phyloP scores from a whole-genome alignment of 2,888 invertebrate genomes.

The Dysmachus trigonus region DNA sequence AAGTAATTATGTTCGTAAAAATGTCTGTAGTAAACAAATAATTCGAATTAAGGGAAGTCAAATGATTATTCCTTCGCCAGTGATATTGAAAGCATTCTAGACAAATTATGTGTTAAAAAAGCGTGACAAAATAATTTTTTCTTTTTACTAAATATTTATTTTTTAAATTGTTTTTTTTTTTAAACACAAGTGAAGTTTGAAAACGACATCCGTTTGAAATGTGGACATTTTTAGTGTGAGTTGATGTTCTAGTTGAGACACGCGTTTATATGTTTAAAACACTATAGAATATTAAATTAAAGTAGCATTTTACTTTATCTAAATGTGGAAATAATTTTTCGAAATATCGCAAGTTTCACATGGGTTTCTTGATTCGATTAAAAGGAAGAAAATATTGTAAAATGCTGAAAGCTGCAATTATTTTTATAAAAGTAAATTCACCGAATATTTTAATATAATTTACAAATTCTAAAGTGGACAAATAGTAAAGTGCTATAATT shows the following conservation, averaged over 20 bases:
- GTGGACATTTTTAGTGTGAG: neutral
- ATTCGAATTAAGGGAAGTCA: neutral
- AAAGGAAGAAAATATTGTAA: too few species aligned
- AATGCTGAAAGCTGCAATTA: too few species aligned
- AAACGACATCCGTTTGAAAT: neutral
- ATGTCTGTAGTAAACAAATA: neutral
- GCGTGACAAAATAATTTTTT: neutral
- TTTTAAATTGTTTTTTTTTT: neutral
- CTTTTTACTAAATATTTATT: neutral
- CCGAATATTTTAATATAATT: too few species aligned
- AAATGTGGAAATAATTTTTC: neutral
- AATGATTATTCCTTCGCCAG: neutral
- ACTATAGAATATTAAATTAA: neutral
- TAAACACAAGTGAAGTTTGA: neutral
- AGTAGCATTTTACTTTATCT: neutral
- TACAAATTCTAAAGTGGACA: too few species aligned
- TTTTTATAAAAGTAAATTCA: too few species aligned
- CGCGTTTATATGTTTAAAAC: neutral
- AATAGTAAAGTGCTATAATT: neutral
- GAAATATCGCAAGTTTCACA: neutral
- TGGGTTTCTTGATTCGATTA: neutral
- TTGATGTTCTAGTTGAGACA: neutral
- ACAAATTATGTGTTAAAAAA: neutral
- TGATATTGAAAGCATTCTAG: neutral
- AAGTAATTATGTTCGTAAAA: neutral